Percentiles rank a stretch among this genome's conserved stretches.
Evolutionary conservation across 2,797 vertebrate genomes (phyloP).

Genomic region (Rhincodon typus): DNA sequence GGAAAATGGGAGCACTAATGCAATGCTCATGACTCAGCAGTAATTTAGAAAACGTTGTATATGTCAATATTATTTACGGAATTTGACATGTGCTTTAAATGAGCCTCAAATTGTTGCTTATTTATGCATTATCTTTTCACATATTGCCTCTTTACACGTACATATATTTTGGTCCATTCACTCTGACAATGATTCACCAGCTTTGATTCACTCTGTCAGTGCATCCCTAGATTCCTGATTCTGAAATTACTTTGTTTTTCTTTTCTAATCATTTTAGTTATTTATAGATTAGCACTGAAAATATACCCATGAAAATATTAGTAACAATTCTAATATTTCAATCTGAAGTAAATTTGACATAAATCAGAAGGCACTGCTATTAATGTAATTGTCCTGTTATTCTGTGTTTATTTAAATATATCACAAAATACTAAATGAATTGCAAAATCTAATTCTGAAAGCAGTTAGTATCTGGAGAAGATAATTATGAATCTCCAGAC

Average conservation of each 20-base stretch:
- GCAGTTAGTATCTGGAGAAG: not conserved
- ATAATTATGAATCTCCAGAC: not conserved
- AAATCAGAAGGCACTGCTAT: not conserved
- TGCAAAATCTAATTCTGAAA: not conserved
- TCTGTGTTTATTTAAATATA: not conserved
- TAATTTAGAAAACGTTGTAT: not conserved
- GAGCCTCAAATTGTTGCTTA: not conserved
- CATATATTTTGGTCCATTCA: not conserved
- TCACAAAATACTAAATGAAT: not conserved
- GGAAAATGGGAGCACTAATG: not conserved
- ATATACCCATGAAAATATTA: not conserved
- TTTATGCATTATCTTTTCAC: not conserved
- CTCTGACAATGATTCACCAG: not conserved
- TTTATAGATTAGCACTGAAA: not conserved
- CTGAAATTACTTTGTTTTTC: not conserved
- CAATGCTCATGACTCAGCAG: too few relatives aligned
- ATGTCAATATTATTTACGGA: not conserved
- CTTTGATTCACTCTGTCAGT: not conserved
- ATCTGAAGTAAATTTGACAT: not conserved
- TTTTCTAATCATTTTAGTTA: not conserved
- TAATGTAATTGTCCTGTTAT: not conserved
- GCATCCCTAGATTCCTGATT: not conserved
- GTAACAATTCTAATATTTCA: not conserved
- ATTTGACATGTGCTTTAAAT: not conserved
- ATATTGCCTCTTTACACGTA: not conserved